These are phyloP conservation scores for Symphodus melops DNA, from an alignment of 2,113 vertebrate genomes.

Conservation along the genomic window DNA sequence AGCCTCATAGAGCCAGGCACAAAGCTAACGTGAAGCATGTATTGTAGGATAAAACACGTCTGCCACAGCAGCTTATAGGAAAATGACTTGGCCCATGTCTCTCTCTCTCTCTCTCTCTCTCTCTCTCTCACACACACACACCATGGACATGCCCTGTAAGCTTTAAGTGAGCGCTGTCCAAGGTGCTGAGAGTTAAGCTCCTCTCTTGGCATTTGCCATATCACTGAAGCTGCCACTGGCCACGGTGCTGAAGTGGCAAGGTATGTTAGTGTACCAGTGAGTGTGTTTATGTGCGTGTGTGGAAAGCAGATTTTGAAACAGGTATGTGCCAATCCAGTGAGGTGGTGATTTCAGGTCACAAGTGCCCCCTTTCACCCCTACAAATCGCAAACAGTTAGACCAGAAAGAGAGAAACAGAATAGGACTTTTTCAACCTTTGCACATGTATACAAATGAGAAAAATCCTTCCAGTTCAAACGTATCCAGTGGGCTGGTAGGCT, in stretches of 20 bases:
- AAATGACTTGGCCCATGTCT: slow-evolving; percentile 13
- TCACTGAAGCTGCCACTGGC: slow-evolving; percentile 59
- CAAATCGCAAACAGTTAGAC: slow-evolving; percentile 38
- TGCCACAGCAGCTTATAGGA: slow-evolving; percentile 48
- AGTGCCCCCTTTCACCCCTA: slow-evolving; percentile 19
- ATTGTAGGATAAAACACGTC: slow-evolving; percentile 29
- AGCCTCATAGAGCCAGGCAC: background rate
- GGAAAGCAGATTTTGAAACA: slow-evolving; percentile 36
- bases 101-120: background rate
- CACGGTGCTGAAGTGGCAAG: slow-evolving; percentile 56
- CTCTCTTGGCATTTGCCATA: slow-evolving; percentile 55
- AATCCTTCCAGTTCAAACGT: too few species aligned
- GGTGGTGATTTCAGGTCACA: slow-evolving; percentile 40
- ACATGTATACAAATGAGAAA: too few species aligned
- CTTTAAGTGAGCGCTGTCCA: slow-evolving; percentile 67
- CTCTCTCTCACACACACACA: background rate
- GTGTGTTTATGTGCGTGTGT: slow-evolving; percentile 17
- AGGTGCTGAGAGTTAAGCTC: slow-evolving; percentile 68
- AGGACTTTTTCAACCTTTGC: slow-evolving; percentile 37
- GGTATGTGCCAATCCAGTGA: slow-evolving; percentile 33
- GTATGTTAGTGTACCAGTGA: background rate
- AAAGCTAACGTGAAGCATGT: slow-evolving; percentile 17
- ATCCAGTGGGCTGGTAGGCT: too few species aligned
- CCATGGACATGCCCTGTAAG: slow-evolving; percentile 45
- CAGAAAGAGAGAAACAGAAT: slow-evolving; percentile 38